Conservation (phyloP, 2,113 vertebrate species). For the Lagopus leucura region DNA sequence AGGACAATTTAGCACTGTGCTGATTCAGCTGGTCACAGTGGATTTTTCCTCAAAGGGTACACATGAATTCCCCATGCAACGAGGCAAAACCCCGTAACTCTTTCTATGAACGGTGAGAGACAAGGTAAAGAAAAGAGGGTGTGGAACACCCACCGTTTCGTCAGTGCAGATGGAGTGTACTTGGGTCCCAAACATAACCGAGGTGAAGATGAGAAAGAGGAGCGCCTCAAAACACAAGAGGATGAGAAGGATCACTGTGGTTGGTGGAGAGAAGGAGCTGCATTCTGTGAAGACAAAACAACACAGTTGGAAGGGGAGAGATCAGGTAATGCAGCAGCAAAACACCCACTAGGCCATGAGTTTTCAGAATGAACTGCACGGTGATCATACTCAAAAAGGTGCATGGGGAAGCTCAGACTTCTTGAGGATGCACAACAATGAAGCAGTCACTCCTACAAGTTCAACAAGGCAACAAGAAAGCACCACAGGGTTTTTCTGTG, state of each 20-base stretch:
- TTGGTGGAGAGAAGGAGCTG: constrained; percentile 94
- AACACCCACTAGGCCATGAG: neutral
- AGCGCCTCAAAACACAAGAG: constrained; percentile 95
- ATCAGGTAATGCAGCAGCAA: neutral
- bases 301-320: neutral
- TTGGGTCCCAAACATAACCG: constrained; percentile 98
- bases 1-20: neutral
- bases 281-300: constrained; percentile 84
- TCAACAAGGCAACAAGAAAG: neutral
- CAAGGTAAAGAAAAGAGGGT: neutral
- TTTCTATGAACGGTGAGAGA: neutral
- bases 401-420: neutral
- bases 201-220: constrained; percentile 96
- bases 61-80: rapidly evolving
- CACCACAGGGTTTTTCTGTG: too few species aligned
- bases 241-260: constrained; percentile 96
- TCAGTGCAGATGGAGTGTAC: constrained; percentile 97
- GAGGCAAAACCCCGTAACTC: neutral
- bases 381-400: neutral
- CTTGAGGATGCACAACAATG: neutral
- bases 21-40: neutral
- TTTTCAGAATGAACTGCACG: neutral
- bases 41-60: neutral
- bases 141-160: constrained; percentile 89
- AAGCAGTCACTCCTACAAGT: neutral